These are phyloP conservation scores for Chaunax sp. DNA, from an alignment of 2,797 vertebrate species.

Conservation along the genomic window DNA sequence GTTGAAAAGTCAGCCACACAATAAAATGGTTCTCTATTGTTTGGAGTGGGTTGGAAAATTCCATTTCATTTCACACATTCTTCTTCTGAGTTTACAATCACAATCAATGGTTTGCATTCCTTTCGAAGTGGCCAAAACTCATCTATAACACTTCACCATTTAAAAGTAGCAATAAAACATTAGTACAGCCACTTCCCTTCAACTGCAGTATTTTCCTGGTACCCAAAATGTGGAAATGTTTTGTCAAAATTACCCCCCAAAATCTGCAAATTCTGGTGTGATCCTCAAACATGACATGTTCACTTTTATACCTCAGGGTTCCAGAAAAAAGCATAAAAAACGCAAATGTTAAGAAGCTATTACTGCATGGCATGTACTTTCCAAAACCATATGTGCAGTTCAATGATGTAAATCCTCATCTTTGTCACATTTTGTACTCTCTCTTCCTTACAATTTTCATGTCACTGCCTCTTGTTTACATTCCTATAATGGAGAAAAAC, in stretches of 20 bases:
- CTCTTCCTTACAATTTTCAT: neutral
- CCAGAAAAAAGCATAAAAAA: slow-evolving; percentile 11
- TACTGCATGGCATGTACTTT: slow-evolving; percentile 6
- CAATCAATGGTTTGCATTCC: slow-evolving; percentile 9
- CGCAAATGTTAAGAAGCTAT: too few species aligned
- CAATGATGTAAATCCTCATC: neutral
- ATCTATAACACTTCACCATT: neutral
- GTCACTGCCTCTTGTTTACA: neutral
- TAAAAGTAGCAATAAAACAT: slow-evolving; percentile 20
- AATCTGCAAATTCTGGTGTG: slow-evolving; percentile 4
- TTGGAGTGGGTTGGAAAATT: too few species aligned
- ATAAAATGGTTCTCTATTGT: slow-evolving; percentile 35
- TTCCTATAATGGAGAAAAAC: neutral
- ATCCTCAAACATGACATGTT: neutral
- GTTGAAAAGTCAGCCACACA: slow-evolving; percentile 38
- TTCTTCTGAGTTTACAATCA: too few species aligned
- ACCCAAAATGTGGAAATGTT: neutral
- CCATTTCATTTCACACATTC: too few species aligned
- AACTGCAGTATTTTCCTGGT: neutral
- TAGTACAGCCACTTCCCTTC: neutral
- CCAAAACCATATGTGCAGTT: slow-evolving; percentile 1
- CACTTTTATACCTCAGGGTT: neutral
- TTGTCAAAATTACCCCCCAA: neutral
- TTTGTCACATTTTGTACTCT: slow-evolving; percentile 1
- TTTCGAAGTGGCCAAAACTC: slow-evolving; percentile 20